Percentiles rank a stretch among this genome's conserved stretches.
These are phyloP conservation scores for Cheilosia soror DNA, from an alignment of 2,888 invertebrate species.

Conservation along the genomic window DNA sequence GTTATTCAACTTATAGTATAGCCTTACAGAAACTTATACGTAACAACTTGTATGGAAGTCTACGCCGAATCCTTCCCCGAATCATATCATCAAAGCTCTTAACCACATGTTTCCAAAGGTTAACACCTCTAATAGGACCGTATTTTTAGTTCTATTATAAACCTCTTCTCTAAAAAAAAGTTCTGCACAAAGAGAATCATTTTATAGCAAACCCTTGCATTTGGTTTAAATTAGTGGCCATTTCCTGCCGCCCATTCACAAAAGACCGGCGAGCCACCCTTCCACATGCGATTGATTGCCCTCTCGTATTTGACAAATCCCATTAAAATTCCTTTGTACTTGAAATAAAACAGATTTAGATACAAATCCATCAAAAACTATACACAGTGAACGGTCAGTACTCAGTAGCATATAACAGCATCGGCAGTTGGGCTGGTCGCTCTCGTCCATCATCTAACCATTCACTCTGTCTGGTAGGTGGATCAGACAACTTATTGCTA, in stretches of 20 bases:
- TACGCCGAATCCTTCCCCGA: too few relatives aligned
- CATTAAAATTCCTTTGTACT: conserved; percentile 73
- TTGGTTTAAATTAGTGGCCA: conserved; percentile 62
- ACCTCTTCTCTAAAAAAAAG: conserved; percentile 7
- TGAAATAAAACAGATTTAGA: conserved; percentile 74
- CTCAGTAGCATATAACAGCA: conserved; percentile 1
- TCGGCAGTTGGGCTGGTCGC: background rate
- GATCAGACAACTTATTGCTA: conserved; percentile 71
- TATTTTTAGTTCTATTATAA: background rate
- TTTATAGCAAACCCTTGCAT: conserved; percentile 30
- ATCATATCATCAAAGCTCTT: too few relatives aligned
- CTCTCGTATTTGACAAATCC: conserved; percentile 69
- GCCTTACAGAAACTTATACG: too few relatives aligned
- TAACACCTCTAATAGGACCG: too few relatives aligned
- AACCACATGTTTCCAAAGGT: too few relatives aligned
- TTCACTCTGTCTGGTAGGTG: conserved; percentile 64
- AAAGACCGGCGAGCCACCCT: background rate
- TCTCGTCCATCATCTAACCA: conserved; percentile 66
- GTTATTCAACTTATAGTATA: background rate
- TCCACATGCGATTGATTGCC: conserved; percentile 50
- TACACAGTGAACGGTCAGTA: conserved; percentile 60
- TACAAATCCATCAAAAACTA: conserved; percentile 70
- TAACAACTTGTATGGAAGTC: too few relatives aligned
- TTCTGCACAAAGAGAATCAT: conserved; percentile 31
- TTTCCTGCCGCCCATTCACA: conserved; percentile 33